Evolutionary conservation across 2,888 invertebrate species (phyloP).

Genomic region (Dichetophora obliterata): DNA sequence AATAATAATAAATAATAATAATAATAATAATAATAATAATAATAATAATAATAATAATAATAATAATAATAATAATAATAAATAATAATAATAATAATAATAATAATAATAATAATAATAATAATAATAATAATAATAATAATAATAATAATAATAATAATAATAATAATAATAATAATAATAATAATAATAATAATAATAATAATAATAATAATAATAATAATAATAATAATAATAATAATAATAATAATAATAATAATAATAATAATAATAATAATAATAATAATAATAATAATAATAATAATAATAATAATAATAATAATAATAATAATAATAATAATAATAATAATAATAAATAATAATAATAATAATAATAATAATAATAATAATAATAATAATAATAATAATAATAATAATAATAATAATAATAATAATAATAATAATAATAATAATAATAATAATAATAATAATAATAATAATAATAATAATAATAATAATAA

Average conservation of each 20-base stretch:
- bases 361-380: neutral
- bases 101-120: conserved; percentile 4
- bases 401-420: conserved; percentile 4
- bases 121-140: conserved; percentile 4
- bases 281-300: conserved; percentile 4
- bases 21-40: conserved; percentile 4
- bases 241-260: conserved; percentile 4
- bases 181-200: conserved; percentile 4
- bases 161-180: conserved; percentile 4
- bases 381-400: conserved; percentile 4
- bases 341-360: neutral
- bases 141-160: conserved; percentile 1
- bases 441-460: conserved; percentile 4
- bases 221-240: conserved; percentile 4
- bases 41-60: conserved; percentile 1
- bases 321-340: conserved; percentile 1
- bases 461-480: conserved; percentile 4
- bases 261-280: neutral
- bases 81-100: conserved; percentile 4
- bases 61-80: conserved; percentile 4
- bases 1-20: too few relatives aligned
- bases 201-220: conserved; percentile 1
- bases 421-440: conserved; percentile 4
- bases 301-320: neutral
- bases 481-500: conserved; percentile 1